These are phyloP conservation scores for Pseudobourletiella spinata DNA, from an alignment of 1,140 invertebrate genomes.

Conservation along the genomic window DNA sequence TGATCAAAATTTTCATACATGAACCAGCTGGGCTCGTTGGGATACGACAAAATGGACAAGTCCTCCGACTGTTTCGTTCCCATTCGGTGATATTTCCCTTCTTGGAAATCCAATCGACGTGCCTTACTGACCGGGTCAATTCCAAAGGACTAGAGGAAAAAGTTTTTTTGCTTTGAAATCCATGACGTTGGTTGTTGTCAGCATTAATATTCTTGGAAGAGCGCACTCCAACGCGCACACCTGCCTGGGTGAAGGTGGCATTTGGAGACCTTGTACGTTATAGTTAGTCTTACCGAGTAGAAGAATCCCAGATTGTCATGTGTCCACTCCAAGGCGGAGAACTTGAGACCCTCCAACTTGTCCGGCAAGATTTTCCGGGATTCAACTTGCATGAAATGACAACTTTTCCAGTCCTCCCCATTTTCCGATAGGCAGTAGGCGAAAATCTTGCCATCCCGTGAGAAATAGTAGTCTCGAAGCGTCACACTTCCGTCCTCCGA, in stretches of 20 bases:
- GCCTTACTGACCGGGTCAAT: constrained; percentile 89
- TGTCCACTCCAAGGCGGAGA: constrained; percentile 82
- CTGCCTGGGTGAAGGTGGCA: too few species aligned
- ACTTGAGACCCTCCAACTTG: constrained; percentile 80
- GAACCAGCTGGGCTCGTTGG: constrained; percentile 80
- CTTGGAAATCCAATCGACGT: constrained; percentile 73
- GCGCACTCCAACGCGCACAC: too few species aligned
- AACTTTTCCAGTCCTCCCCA: constrained; percentile 91
- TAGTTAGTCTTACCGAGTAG: constrained; percentile 60
- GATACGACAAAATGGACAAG: constrained; percentile 81
- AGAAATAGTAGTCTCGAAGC: constrained; percentile 2
- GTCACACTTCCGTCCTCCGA: constrained; percentile 48
- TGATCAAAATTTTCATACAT: constrained; percentile 51
- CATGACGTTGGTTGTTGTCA: too few species aligned
- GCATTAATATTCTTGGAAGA: too few species aligned
- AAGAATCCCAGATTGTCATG: constrained; percentile 81
- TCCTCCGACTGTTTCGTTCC: constrained; percentile 80
- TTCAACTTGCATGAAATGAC: constrained; percentile 67
- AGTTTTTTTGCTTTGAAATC: too few species aligned
- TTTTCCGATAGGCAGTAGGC: constrained; percentile 84
- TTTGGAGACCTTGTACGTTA: too few species aligned
- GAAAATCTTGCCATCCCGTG: constrained; percentile 57
- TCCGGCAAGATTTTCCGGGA: constrained; percentile 81
- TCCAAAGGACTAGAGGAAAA: too few species aligned
- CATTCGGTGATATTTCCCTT: constrained; percentile 83